Conservation (phyloP, 2,888 invertebrate genomes). For the Lithophane socia region DNA sequence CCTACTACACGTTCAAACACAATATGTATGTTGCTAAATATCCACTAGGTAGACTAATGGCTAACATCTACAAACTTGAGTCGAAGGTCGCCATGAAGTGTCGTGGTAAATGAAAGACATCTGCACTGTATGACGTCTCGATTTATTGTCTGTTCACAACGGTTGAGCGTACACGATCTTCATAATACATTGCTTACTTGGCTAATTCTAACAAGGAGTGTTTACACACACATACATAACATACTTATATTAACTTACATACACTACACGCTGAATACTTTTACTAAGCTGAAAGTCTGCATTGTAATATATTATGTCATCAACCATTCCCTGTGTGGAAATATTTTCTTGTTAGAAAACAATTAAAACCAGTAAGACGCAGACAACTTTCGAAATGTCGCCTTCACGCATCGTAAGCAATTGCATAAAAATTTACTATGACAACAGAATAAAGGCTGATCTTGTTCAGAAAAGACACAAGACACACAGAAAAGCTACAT, state of each 20-base stretch:
- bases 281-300: constrained; percentile 12
- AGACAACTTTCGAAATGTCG: constrained; percentile 52
- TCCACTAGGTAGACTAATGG: not conserved
- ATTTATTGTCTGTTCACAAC: no score
- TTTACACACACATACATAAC: no score
- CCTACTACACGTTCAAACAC: constrained; percentile 20
- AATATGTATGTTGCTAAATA: constrained; percentile 32
- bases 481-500: no score
- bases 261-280: constrained; percentile 21
- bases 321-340: constrained; percentile 5
- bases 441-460: constrained; percentile 28
- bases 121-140: no score
- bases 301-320: constrained; percentile 13
- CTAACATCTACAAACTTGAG: constrained; percentile 2
- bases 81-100: no score
- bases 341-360: constrained; percentile 14
- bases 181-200: no score
- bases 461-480: constrained; percentile 32
- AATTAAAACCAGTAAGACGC: constrained; percentile 33
- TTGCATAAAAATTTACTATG: constrained; percentile 46
- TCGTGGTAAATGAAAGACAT: no score
- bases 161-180: no score
- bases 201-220: no score
- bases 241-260: no score
- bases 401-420: constrained; percentile 58